These are phyloP conservation scores for Microcebus ravelobensis DNA, from an alignment of 2,113 vertebrate genomes.

Conservation along the genomic window DNA sequence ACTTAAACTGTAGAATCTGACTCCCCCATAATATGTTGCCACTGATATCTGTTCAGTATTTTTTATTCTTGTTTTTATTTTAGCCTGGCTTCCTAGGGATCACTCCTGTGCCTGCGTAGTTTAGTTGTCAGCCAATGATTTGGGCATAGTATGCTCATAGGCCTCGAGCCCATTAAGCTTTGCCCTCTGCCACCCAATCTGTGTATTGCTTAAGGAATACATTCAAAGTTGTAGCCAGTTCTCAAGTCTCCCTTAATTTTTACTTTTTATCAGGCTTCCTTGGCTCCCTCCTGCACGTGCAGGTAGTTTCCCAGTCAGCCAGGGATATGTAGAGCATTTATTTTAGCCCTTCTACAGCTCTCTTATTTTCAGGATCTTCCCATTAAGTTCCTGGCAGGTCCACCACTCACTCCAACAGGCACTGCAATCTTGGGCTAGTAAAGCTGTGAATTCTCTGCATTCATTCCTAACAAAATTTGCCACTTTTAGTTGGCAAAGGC, in stretches of 20 bases:
- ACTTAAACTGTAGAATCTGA: not conserved
- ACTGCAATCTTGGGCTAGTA: not conserved
- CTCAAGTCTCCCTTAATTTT: not conserved
- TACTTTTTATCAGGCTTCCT: not conserved
- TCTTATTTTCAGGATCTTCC: not conserved
- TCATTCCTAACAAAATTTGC: conserved; percentile 15
- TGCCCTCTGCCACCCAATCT: not conserved
- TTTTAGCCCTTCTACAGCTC: not conserved
- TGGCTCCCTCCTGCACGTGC: not conserved
- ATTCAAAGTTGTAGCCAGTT: not conserved
- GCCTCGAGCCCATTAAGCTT: not conserved
- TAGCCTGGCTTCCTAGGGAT: not conserved
- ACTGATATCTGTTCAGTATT: not conserved
- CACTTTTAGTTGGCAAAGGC: conserved; percentile 13
- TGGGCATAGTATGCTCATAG: not conserved
- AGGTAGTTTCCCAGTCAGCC: not conserved
- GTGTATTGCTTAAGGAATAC: not conserved
- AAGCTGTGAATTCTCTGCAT: not conserved
- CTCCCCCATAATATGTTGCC: not conserved
- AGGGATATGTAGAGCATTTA: not conserved
- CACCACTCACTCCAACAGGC: not conserved
- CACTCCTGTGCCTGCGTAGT: not conserved
- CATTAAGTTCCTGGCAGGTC: not conserved
- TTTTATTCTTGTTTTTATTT: not conserved
- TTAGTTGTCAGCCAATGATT: not conserved